These are phyloP conservation scores for Coracias cyanogaster DNA, from an alignment of 2,797 vertebrate species.

Conservation along the genomic window DNA sequence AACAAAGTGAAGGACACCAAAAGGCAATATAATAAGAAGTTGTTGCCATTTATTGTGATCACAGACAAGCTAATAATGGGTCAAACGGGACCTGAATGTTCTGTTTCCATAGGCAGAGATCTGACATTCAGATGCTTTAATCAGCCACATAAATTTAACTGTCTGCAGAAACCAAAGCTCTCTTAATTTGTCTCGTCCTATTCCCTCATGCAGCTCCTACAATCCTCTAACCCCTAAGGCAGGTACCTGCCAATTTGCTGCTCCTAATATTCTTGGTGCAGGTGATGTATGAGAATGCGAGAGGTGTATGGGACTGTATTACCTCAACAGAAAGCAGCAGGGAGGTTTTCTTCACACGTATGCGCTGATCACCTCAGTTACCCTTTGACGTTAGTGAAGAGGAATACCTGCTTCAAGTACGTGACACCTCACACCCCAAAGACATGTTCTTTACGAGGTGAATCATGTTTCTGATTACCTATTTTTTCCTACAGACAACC, in stretches of 20 bases:
- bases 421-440: background rate
- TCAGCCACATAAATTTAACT: background rate
- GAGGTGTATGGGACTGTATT: background rate
- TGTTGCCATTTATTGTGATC: background rate
- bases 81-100: accelerated
- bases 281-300: background rate
- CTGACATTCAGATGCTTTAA: background rate
- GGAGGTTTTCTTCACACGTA: background rate
- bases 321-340: background rate
- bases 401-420: background rate
- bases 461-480: background rate
- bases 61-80: background rate
- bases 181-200: background rate
- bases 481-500: background rate
- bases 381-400: background rate
- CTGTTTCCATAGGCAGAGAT: background rate
- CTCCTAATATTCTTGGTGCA: background rate
- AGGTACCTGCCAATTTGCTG: background rate
- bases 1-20: background rate
- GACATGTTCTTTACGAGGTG: background rate
- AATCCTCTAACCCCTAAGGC: background rate
- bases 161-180: background rate
- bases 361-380: background rate
- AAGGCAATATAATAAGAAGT: background rate
- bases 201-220: background rate